phyloP scores from a whole-genome alignment of 2,888 invertebrate species.

The Ormyrus nitidulus region DNA sequence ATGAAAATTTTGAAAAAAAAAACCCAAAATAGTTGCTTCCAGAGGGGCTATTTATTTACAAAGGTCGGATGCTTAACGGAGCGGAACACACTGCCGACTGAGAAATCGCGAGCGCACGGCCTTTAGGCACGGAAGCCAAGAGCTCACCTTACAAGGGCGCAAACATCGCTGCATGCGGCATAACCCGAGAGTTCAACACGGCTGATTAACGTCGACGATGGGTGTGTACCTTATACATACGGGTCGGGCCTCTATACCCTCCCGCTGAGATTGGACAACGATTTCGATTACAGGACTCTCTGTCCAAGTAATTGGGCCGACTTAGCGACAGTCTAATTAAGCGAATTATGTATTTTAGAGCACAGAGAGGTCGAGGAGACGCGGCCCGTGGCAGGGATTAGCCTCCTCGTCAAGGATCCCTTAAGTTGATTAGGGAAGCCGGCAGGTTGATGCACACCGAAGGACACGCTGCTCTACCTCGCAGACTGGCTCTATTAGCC shows the following conservation, averaged over 20 bases:
- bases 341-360: slow-evolving; percentile 50
- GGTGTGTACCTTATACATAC: not conserved
- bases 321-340: slow-evolving; percentile 44
- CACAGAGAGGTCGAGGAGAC: not conserved
- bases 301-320: slow-evolving; percentile 37
- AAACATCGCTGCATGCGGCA: slow-evolving; percentile 17
- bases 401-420: slow-evolving; percentile 32
- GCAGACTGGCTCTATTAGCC: not conserved
- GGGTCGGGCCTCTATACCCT: not conserved
- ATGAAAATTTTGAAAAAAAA: too few relatives aligned
- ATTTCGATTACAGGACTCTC: slow-evolving; percentile 45
- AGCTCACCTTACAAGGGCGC: slow-evolving; percentile 35
- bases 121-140: too few relatives aligned
- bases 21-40: too few relatives aligned
- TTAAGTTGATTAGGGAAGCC: slow-evolving; percentile 42
- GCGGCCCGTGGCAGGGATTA: not conserved
- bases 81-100: too few relatives aligned
- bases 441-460: not conserved
- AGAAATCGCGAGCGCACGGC: too few relatives aligned
- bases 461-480: not conserved
- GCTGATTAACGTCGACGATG: not conserved
- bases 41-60: too few relatives aligned
- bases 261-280: slow-evolving; percentile 38
- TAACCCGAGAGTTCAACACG: not conserved
- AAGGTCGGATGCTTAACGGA: too few relatives aligned